Base-by-base conservation (phyloP, 2,888 invertebrate species). In the Drosophila gaucha region DNA sequence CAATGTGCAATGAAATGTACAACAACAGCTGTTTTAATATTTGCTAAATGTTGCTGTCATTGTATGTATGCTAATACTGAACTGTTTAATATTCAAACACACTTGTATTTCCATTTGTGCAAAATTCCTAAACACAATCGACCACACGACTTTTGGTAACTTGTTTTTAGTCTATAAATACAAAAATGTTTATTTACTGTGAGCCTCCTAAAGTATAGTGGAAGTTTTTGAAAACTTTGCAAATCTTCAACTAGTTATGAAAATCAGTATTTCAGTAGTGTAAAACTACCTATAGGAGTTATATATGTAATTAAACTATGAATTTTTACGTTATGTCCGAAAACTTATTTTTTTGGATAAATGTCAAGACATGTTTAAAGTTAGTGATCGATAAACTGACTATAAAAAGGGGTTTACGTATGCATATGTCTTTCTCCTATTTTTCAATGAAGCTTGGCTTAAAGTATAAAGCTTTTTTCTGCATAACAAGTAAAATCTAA, bases 21-120 rank as follows among this genome's bases (percentile, higher is more conserved):
- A 62, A 30, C 28, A 52, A 18, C 74, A 74, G 60, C 57, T 74
- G 74, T 66, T 59, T 28, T 18, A 74, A 69, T 52, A 69, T 56
- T 74, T 52, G 39, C 33, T 43, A 28, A 58, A 58, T 56, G 49
- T 59, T 50, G 36, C 52, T 47, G 24, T n/a, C 46, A 33, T 64
- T 57, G 60, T 58, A 14, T 31, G 36, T 52, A 54, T 67, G 63
- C 43, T 56, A 72, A 73, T 63, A 66, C 38, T 33, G 8, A 55
- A 39, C 16, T 58, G 43, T 44, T 67, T 49, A 38, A 56, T n/a
- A 52, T 67, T 67, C 43, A 56, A 60, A 51, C 67, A 55, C 64
- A 62, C 38, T 35, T 55, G 10, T 51, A 9, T 55, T 67, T 62
- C 4, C 28, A 58, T 58, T 51, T 58, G 49, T 31, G 54, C 52